A percentile compares a stretch with the other conserved stretches of the same genome.
These are phyloP conservation scores for Poeciliopsis paucimaculata DNA, from an alignment of 2,797 vertebrate species.

Conservation along the genomic window DNA sequence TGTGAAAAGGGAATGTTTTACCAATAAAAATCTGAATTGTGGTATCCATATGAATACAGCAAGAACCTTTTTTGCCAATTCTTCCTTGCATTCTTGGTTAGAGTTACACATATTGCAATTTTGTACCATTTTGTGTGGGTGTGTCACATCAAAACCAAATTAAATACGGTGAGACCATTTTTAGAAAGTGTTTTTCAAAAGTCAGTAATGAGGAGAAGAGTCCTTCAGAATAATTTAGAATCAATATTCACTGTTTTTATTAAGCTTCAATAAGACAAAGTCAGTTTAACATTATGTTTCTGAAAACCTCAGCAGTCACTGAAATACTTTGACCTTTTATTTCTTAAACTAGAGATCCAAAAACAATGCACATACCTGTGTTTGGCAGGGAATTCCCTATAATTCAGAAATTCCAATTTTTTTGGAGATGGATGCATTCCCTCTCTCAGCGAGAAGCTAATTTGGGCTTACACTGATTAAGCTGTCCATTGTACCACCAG, in stretches of 20 bases:
- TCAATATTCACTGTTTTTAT: neutral
- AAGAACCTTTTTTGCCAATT: neutral
- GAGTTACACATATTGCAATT: neutral
- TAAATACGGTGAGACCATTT: neutral
- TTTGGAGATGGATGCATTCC: conserved; percentile 48
- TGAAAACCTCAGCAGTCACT: neutral
- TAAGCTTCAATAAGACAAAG: neutral
- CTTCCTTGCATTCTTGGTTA: neutral
- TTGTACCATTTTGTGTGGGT: neutral
- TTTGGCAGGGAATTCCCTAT: conserved; percentile 52
- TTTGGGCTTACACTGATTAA: conserved; percentile 77
- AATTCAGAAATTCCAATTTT: conserved; percentile 40
- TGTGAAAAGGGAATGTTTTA: neutral
- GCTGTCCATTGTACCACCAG: conserved; percentile 66
- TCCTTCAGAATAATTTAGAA: neutral
- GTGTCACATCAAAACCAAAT: neutral
- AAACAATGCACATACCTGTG: neutral
- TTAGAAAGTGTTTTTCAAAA: neutral
- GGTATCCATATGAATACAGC: neutral
- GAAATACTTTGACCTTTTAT: neutral
- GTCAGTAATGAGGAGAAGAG: neutral
- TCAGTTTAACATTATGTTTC: neutral
- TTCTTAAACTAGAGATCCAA: neutral
- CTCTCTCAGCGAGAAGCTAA: conserved; percentile 61
- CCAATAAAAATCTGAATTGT: neutral